Percentiles rank a stretch among this genome's conserved stretches.
Conservation (phyloP, 1,140 invertebrate species). For the Sarcophaga peregrina region DNA sequence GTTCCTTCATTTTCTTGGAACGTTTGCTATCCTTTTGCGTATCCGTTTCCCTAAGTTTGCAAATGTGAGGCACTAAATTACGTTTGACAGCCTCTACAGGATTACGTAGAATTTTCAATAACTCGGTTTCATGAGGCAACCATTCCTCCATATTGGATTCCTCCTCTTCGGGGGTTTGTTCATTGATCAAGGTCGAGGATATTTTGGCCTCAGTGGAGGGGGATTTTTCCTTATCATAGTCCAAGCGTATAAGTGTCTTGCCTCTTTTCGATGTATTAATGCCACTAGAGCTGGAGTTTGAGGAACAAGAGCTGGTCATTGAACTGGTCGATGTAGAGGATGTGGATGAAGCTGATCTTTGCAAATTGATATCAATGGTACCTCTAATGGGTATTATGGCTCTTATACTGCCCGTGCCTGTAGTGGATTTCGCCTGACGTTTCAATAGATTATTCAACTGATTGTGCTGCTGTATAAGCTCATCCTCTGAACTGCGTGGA, state of each 20-base stretch:
- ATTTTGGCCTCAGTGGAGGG: not conserved
- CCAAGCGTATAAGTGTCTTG: constrained; percentile 59
- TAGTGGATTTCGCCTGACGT: constrained; percentile 45
- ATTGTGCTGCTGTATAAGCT: constrained; percentile 60
- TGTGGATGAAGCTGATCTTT: constrained; percentile 61
- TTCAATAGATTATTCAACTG: constrained; percentile 59
- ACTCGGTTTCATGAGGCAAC: constrained; percentile 65
- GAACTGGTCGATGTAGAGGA: constrained; percentile 63
- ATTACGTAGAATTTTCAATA: constrained; percentile 72
- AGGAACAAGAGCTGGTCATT: constrained; percentile 56
- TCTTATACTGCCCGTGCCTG: constrained; percentile 43
- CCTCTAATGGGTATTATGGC: constrained; percentile 62
- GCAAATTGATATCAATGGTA: constrained; percentile 55
- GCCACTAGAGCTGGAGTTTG: constrained; percentile 51
- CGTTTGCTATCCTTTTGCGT: constrained; percentile 56
- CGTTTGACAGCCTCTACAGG: constrained; percentile 77
- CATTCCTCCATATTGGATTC: constrained; percentile 32
- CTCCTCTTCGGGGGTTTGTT: not conserved
- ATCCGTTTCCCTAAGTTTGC: constrained; percentile 66
- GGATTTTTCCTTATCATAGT: constrained; percentile 56
- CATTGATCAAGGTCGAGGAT: not conserved
- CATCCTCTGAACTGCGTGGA: constrained; percentile 51
- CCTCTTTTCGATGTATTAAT: constrained; percentile 48
- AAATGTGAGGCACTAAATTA: constrained; percentile 78
- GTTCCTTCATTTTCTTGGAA: constrained; percentile 49